These are phyloP conservation scores for Chaetoderma sp. DNA, from an alignment of 2,888 invertebrate genomes.

Conservation along the genomic window DNA sequence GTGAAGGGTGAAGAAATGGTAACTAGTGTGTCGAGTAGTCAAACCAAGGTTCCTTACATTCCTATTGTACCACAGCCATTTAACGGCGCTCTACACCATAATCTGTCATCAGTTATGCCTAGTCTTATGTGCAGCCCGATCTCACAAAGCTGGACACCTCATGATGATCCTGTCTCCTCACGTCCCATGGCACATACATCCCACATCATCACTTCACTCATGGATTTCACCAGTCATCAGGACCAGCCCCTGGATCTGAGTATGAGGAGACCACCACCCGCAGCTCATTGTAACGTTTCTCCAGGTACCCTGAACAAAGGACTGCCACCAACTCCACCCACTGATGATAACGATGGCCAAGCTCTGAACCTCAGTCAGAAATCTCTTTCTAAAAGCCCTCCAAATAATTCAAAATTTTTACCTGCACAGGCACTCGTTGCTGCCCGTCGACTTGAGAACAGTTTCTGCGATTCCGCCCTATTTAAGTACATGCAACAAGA, in stretches of 20 bases:
- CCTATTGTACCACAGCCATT: constrained; percentile 60
- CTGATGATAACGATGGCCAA: constrained; percentile 71
- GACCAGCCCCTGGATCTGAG: constrained; percentile 85
- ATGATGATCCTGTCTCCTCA: background rate
- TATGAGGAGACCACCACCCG: constrained; percentile 74
- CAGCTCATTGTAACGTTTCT: constrained; percentile 69
- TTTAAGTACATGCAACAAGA: constrained; percentile 67
- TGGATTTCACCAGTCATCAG: constrained; percentile 26
- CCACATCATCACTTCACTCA: too few species aligned
- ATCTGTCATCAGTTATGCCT: background rate
- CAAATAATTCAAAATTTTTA: too few species aligned
- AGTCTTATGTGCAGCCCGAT: background rate
- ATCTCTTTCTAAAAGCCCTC: constrained; percentile 27
- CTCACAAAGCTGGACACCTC: background rate
- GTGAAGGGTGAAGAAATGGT: constrained; percentile 41
- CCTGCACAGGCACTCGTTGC: background rate
- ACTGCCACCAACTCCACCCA: constrained; percentile 68
- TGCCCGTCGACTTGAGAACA: constrained; percentile 22
- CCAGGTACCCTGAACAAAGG: constrained; percentile 70
- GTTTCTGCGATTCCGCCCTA: constrained; percentile 53
- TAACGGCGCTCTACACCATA: constrained; percentile 3
- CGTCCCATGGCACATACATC: background rate
- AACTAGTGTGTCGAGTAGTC: constrained; percentile 9
- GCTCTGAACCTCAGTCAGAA: constrained; percentile 84
- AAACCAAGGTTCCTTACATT: constrained; percentile 45